A percentile compares a stretch with the other conserved stretches of the same genome.
phyloP scores from a whole-genome alignment of 1,140 invertebrate species.

The Atta texana region DNA sequence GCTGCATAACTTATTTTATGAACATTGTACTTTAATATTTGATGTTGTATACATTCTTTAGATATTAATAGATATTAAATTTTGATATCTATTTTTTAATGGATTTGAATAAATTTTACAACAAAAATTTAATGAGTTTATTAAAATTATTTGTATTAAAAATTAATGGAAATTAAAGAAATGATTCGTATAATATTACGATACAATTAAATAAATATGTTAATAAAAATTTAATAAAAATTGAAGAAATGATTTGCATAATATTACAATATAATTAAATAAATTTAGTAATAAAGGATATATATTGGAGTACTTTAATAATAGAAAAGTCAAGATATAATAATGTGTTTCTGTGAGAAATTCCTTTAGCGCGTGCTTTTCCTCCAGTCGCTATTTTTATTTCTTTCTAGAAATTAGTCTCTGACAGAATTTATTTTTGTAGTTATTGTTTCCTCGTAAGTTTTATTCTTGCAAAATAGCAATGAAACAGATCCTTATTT shows the following conservation, averaged over 20 bases:
- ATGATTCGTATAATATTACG: not conserved
- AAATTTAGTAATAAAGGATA: not conserved
- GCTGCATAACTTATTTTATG: not conserved
- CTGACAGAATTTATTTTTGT: conserved; percentile 17
- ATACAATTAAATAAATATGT: not conserved
- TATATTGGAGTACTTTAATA: not conserved
- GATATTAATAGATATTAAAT: not conserved
- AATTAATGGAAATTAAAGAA: not conserved
- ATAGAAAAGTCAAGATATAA: not conserved
- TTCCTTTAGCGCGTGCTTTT: not conserved
- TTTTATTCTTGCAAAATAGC: conserved; percentile 26
- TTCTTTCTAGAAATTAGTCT: not conserved
- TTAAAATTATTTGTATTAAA: no score
- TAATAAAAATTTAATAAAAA: not conserved
- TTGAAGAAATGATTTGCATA: no score
- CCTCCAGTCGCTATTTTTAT: not conserved
- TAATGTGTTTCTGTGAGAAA: not conserved
- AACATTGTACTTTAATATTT: not conserved
- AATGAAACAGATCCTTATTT: conserved; percentile 23
- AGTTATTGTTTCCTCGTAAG: not conserved
- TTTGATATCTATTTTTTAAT: not conserved
- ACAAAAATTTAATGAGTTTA: not conserved
- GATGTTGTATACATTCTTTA: not conserved
- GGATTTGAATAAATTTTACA: not conserved
- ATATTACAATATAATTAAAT: not conserved